These are phyloP conservation scores for Microplitis demolitor DNA, from an alignment of 1,140 invertebrate genomes.

Conservation along the genomic window DNA sequence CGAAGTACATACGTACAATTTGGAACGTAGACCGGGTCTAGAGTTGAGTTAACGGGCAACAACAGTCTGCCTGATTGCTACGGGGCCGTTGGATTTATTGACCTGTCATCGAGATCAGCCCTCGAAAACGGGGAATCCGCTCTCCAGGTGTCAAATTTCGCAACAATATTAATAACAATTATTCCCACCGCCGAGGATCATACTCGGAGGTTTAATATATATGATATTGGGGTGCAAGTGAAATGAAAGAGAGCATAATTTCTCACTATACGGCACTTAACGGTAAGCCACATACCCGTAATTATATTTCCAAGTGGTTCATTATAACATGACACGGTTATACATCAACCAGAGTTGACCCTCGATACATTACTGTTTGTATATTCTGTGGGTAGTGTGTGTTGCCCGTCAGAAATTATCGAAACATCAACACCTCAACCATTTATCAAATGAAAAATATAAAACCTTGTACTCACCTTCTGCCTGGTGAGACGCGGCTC, in stretches of 20 bases:
- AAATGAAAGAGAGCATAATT: not conserved
- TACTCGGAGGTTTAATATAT: too few relatives aligned
- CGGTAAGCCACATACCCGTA: conserved; percentile 46
- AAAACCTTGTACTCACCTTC: conserved; percentile 69
- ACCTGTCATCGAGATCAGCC: conserved; percentile 48
- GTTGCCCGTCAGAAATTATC: conserved; percentile 9
- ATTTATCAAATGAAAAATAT: not conserved
- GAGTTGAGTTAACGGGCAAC: not conserved
- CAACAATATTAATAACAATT: conserved; percentile 43
- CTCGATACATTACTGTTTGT: not conserved
- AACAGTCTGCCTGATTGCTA: conserved; percentile 41
- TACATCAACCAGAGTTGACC: not conserved
- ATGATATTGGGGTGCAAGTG: not conserved
- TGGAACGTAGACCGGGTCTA: not conserved
- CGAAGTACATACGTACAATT: not conserved
- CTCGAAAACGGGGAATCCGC: conserved; percentile 52
- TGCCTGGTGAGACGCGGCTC: conserved; percentile 79
- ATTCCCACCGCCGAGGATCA: conserved; percentile 9
- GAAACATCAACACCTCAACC: not conserved
- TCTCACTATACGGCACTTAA: conserved; percentile 21
- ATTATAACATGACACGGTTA: conserved; percentile 35
- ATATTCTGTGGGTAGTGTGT: not conserved
- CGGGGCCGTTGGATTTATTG: conserved; percentile 50
- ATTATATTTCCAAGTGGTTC: conserved; percentile 46
- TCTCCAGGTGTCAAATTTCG: conserved; percentile 54